Base-by-base conservation (phyloP, 2,888 invertebrate species). In the Apomyelois bistriatella region DNA sequence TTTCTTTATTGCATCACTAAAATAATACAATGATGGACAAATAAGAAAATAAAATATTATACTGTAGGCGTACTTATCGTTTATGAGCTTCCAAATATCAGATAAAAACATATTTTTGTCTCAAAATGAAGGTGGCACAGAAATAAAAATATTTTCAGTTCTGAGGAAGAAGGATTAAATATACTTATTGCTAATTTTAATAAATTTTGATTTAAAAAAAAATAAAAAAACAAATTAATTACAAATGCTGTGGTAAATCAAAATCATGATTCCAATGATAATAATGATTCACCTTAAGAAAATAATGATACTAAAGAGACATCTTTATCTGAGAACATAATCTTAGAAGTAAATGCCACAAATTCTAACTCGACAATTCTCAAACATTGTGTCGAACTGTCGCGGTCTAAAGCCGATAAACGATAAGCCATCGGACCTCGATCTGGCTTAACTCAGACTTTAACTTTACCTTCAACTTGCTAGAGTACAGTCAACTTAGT, bases 391-490 rank as follows among this genome's bases (percentile, higher is more conserved):
- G 40, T 16, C 16, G 40, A 40, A 40, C 40, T 40, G 40, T 42
- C 28, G 46, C 32, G 15, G 46, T 32, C 15, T 32, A 15, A 9
- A 46, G 46, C 46, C 46, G 32, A 46, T 46, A 32, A 46, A 12
- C 46, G 46, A 46, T 46, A 46, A 46, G 46, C 46, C 32, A 46
- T 32, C 40, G 15, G 43, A 43, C 43, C 13, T 30, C 43, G 4
- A 30, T 43, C 46, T 30, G 32, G 32, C 32, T 46, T 46, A 46
- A 43, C 40, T 40, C 12, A 28, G 12, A 43, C 42, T 28, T n/a
- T 12, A 43, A 28, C 42, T 43, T 28, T 10, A 46, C 32, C 32
- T 32, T 4, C 13, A 43, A 28, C 43, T 43, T 30, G 13, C 30
- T n/a, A n/a, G n/a, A n/a, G n/a, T n/a, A n/a, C 12, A 22, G 22